Evolutionary conservation across 1,140 invertebrate species (phyloP), one percentile per base, ranked within the genome.

Genomic region (Carposina sasakii): DNA sequence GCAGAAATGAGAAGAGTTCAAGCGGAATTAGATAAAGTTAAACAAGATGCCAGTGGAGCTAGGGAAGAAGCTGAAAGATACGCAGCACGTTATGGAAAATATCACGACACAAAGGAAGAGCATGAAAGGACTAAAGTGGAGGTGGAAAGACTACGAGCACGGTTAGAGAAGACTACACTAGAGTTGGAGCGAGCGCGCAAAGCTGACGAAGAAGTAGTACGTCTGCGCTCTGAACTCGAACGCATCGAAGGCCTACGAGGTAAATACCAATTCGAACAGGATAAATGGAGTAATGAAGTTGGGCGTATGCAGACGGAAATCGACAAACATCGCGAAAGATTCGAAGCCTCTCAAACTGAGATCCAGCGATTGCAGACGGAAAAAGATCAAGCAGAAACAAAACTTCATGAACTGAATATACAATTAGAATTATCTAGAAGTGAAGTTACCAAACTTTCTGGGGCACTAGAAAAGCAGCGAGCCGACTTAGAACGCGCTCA

Each of bases 231-330:
- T 43, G 93, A 94, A 70, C 81, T 94, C 63, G 92, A 93, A 65
- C 87, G 91, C 60, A 89, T 89, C 61, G 92, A 95, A 68, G 89
- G 89, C 54, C 89, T 91, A 48, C 90, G 92, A 87, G 91, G 91
- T 88, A 96, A 96, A 91, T 95, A 93, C 85, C 91, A 93, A 78
- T 92, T 93, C 77, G 93, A 95, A 85, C 91, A 93, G 73, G 94
- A 96, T 75, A 94, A 94, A 62, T 91, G 90, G 85, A 87, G 87
- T 89, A 79, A 64, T 42, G 81, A 84, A 64, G 41, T 84, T 53
- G 77, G 67, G 46, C 62, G 76, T 69, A 64, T 84, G 57, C 81
- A 84, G 67, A 60, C 88, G 77, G 77, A 91, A 68, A 82, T 90
- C 41, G 92, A 93, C 36, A 92, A 92, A 65, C 87, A 91, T 54